Evolutionary conservation across 2,113 vertebrate species (phyloP), one percentile per base, ranked within the genome.

Genomic region (Rhombomys opimus): DNA sequence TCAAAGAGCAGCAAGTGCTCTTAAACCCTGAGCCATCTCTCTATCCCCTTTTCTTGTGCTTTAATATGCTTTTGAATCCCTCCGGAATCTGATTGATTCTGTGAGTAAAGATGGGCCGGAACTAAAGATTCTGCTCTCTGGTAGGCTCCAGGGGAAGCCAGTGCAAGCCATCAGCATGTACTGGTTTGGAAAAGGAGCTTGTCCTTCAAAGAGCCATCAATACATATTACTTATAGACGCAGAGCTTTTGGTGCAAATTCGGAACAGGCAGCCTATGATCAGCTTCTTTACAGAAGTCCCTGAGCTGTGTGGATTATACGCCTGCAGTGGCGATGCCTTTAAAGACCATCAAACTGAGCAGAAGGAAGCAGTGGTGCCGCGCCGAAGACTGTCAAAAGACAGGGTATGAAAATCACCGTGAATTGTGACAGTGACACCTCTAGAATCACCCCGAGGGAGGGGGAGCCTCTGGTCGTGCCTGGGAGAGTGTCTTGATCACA

Each of bases 341-440:
- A 94, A 78, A 93, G 23, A 93, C 7, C 68, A 72, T 94, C 35
- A 76, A 76, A 90, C 73, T 7, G 89, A 72, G 72, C 10, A 20
- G 32, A 95, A 86, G 41, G 46, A 61, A 89, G 65, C 27, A 73
- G 72, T n/a, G 17, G 18, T 35, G 54, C 70, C 93, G 81, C 93
- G 81, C 87, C 11, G 13, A 3, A 14, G 93, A 63, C 18, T 52
- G 54, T 89, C 3, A 78, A 81, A 75, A 32, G 50, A 35, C 10
- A 14, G 13, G 22, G 4, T 67, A 57, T 61, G 77, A 89, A 78
- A 84, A 27, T n/a, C 15, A 15, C 15, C 8, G 46, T 77, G 13
- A 30, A 50, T 41, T 52, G 76, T 78, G 14, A 32, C 2, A 7
- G 76, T 14, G 46, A 78, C 76, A 78, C 27, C 76, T 78, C 76